Evolutionary conservation across 2,797 vertebrate species (phyloP).

Genomic region (Amazona finschi): DNA sequence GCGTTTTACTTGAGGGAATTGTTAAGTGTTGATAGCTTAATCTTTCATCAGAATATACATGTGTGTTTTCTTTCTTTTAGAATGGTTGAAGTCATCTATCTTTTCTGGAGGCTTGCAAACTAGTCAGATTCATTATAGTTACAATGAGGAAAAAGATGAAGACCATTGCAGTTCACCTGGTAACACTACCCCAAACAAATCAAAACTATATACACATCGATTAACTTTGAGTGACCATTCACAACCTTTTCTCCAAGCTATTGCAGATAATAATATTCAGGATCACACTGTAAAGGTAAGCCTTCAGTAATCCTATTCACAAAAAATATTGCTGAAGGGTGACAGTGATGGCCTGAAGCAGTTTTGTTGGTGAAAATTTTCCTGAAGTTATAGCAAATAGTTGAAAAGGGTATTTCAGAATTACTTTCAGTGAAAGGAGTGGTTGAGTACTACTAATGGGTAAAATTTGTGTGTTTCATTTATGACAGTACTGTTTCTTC

Average conservation of each 20-base stretch:
- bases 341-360: background rate
- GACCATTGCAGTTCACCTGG: conserved; percentile 95
- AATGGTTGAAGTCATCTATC: conserved; percentile 96
- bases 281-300: conserved; percentile 96
- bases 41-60: background rate
- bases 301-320: background rate
- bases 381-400: background rate
- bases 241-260: conserved; percentile 95
- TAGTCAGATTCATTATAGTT: conserved; percentile 98
- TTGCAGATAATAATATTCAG: conserved; percentile 95
- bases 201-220: conserved; percentile 86
- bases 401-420: background rate
- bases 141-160: conserved; percentile 98
- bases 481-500: background rate
- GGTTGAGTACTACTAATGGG: background rate
- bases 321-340: background rate
- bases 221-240: conserved; percentile 90
- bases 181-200: conserved; percentile 88
- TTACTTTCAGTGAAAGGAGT: background rate
- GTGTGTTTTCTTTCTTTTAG: conserved; percentile 65
- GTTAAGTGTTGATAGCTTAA: background rate
- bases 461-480: background rate
- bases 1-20: background rate
- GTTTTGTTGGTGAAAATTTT: background rate
- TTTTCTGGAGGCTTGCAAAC: conserved; percentile 97